Evolutionary conservation across 2,888 invertebrate species (phyloP).

Genomic region (Morpho achilles): DNA sequence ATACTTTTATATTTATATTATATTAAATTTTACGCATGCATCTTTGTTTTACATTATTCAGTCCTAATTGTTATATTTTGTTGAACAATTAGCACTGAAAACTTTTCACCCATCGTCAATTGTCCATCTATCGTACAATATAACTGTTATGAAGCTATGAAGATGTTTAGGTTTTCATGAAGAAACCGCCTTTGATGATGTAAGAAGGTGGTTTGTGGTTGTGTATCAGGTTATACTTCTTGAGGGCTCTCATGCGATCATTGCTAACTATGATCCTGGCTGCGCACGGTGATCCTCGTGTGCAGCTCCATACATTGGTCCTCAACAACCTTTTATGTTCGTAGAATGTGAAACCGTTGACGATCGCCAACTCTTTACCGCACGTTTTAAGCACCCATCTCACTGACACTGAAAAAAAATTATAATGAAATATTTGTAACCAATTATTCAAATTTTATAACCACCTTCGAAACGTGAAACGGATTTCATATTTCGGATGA

Average conservation of each 20-base stretch:
- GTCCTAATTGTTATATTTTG: no score
- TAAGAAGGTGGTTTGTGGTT: constrained; percentile 31
- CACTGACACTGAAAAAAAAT: constrained; percentile 21
- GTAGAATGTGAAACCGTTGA: constrained; percentile 25
- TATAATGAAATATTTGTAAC: not conserved
- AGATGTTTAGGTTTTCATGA: constrained; percentile 23
- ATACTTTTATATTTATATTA: no score
- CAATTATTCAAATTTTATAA: no score
- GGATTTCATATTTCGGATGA: no score
- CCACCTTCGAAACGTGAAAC: no score
- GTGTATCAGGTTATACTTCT: constrained; percentile 29
- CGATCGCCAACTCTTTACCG: constrained; percentile 26
- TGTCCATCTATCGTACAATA: no score
- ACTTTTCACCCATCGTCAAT: no score
- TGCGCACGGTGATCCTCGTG: constrained; percentile 37
- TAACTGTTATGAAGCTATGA: not conserved
- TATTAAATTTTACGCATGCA: no score
- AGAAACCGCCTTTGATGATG: constrained; percentile 30
- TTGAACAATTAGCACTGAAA: no score
- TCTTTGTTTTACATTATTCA: no score
- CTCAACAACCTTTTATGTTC: constrained; percentile 26
- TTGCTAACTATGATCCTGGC: constrained; percentile 34
- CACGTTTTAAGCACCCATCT: constrained; percentile 28
- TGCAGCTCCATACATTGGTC: constrained; percentile 38
- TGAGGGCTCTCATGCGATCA: constrained; percentile 16